Conservation (phyloP, 2,888 invertebrate genomes). For the Lasioglossum oenotherae region DNA sequence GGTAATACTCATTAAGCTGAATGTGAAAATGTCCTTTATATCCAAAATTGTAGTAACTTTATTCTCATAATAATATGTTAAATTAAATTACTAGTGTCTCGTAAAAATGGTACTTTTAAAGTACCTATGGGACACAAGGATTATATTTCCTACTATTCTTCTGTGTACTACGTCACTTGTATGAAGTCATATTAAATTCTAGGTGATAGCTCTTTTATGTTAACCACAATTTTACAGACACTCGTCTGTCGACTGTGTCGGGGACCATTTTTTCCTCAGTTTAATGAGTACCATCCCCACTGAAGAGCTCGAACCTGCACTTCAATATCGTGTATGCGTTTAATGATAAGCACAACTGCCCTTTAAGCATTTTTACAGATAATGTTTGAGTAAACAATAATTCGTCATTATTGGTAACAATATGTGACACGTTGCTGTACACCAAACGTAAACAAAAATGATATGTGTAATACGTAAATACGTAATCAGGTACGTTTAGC, state of each 20-base stretch:
- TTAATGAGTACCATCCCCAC: not conserved
- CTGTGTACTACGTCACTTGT: not conserved
- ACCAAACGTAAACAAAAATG: slow-evolving; percentile 24
- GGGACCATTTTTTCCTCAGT: not conserved
- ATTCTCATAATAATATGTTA: not conserved
- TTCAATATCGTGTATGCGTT: not conserved
- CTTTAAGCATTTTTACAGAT: slow-evolving; percentile 31
- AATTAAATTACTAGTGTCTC: not conserved
- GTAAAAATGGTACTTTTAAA: not conserved
- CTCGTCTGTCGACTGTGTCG: not conserved
- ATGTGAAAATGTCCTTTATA: not conserved
- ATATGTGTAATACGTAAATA: slow-evolving; percentile 20
- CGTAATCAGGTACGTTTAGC: slow-evolving; percentile 59
- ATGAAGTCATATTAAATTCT: not conserved
- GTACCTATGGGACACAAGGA: not conserved
- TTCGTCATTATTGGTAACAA: slow-evolving; percentile 11
- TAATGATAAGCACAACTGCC: slow-evolving; percentile 22
- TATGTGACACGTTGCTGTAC: not conserved
- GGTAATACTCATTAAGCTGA: not conserved
- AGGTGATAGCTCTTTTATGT: not conserved
- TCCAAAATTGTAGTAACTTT: not conserved
- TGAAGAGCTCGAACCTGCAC: not conserved
- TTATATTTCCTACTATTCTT: not conserved
- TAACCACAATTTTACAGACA: not conserved
- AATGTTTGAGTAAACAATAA: slow-evolving; percentile 18